A percentile compares a stretch with the other conserved stretches of the same genome.
Conservation (phyloP, 1,140 invertebrate species). For the Drosophila nasuta region DNA sequence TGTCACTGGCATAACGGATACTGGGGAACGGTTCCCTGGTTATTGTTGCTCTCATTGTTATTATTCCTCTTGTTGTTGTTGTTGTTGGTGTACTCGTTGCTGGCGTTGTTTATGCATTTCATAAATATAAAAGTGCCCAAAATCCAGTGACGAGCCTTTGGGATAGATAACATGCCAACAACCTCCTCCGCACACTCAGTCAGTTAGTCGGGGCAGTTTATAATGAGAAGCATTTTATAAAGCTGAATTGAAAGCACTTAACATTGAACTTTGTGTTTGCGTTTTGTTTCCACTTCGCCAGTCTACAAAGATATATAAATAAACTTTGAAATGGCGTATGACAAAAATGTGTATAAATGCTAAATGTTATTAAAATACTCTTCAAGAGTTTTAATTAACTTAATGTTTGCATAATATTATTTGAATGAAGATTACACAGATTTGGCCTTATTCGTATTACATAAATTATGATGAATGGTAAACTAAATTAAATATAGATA, state of each 20-base stretch:
- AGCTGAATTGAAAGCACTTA: conserved; percentile 41
- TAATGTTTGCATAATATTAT: not conserved
- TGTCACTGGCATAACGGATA: conserved; percentile 56
- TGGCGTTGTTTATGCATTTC: conserved; percentile 62
- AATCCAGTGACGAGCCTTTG: conserved; percentile 54
- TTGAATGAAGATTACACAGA: too few relatives aligned
- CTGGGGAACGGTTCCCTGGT: conserved; percentile 32
- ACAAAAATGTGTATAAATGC: not conserved
- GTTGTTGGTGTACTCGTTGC: conserved; percentile 12
- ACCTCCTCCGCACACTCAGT: not conserved
- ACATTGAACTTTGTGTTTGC: conserved; percentile 40
- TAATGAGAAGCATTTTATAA: conserved; percentile 41
- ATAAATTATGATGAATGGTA: too few relatives aligned
- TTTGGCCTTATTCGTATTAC: too few relatives aligned
- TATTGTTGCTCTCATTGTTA: conserved; percentile 26
- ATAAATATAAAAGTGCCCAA: conserved; percentile 62
- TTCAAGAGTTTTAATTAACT: not conserved
- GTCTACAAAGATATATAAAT: conserved; percentile 13
- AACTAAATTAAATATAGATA: too few relatives aligned
- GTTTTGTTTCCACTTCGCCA: conserved; percentile 8
- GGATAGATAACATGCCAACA: conserved; percentile 35
- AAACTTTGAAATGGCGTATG: not conserved
- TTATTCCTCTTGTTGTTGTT: conserved; percentile 15
- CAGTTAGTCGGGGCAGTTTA: conserved; percentile 23
- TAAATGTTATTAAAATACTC: not conserved